phyloP scores from a whole-genome alignment of 1,140 invertebrate species.

The Nephotettix cincticeps region DNA sequence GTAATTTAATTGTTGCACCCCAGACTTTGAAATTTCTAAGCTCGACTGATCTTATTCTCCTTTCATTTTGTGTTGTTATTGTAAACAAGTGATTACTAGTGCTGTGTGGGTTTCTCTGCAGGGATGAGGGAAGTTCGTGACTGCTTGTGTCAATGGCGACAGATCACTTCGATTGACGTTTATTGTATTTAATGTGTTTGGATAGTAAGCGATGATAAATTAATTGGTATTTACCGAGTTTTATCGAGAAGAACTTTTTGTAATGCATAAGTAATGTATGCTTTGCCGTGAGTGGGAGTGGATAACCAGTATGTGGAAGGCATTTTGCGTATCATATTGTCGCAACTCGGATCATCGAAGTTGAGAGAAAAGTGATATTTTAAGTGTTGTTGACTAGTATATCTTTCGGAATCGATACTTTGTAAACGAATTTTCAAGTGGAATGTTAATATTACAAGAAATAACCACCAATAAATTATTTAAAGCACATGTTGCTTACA shows the following conservation, averaged over 20 bases:
- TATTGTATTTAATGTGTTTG: background rate
- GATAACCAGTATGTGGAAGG: background rate
- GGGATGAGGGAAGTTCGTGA: background rate
- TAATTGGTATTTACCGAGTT: background rate
- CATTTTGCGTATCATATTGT: conserved; percentile 10
- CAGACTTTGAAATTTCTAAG: no score
- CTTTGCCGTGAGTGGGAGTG: background rate
- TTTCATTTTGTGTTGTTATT: background rate
- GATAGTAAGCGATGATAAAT: background rate
- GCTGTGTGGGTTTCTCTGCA: background rate
- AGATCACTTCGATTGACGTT: conserved; percentile 2
- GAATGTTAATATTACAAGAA: background rate
- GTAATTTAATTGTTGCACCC: background rate
- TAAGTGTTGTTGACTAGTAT: no score
- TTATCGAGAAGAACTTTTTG: background rate
- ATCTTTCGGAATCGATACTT: no score
- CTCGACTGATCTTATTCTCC: background rate
- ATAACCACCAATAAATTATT: conserved; percentile 8
- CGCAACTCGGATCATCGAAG: background rate
- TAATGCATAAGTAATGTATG: background rate
- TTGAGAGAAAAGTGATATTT: background rate
- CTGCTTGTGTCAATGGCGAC: conserved; percentile 18
- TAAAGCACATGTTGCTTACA: conserved; percentile 29
- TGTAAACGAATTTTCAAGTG: no score
- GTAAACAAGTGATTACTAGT: conserved; percentile 4